phyloP scores from a whole-genome alignment of 2,888 invertebrate species.

The Nymphalis polychloros region DNA sequence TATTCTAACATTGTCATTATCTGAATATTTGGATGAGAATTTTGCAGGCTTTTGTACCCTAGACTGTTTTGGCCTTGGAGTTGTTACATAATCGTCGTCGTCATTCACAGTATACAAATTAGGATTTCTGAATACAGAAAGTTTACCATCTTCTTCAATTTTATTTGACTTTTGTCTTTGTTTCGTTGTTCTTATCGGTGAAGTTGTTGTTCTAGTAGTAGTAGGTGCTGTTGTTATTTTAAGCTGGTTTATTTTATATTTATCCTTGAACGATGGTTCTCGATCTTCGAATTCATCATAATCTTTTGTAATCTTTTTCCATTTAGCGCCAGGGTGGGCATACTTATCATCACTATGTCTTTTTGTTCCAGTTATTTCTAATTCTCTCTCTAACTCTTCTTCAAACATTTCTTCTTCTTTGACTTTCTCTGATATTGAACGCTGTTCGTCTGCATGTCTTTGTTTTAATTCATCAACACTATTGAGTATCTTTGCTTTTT shows the following conservation, averaged over 20 bases:
- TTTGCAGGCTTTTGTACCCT: slow-evolving; percentile 33
- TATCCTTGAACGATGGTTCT: slow-evolving; percentile 49
- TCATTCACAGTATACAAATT: slow-evolving; percentile 58
- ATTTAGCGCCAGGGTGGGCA: slow-evolving; percentile 38
- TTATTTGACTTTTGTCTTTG: slow-evolving; percentile 45
- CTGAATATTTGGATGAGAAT: slow-evolving; percentile 50
- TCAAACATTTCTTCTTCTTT: slow-evolving; percentile 68
- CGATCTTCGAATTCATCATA: slow-evolving; percentile 67
- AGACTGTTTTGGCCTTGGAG: slow-evolving; percentile 23
- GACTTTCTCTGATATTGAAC: slow-evolving; percentile 60
- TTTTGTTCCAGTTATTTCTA: slow-evolving; percentile 17
- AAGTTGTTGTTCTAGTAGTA: slow-evolving; percentile 21
- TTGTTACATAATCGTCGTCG: slow-evolving; percentile 44
- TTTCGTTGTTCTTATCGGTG: slow-evolving; percentile 17
- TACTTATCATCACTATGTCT: slow-evolving; percentile 50
- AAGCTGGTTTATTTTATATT: slow-evolving; percentile 53
- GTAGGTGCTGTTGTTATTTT: slow-evolving; percentile 39
- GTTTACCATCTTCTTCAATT: slow-evolving; percentile 50
- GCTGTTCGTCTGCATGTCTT: slow-evolving; percentile 67
- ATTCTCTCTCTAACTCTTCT: slow-evolving; percentile 61
- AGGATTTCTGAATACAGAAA: slow-evolving; percentile 70
- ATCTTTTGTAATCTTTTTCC: slow-evolving; percentile 47
- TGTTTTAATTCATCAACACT: slow-evolving; percentile 69
- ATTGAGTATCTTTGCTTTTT: slow-evolving; percentile 62
- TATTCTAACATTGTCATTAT: slow-evolving; percentile 55